These are phyloP conservation scores for Chionodraco myersi DNA, from an alignment of 2,113 vertebrate species.

Conservation along the genomic window DNA sequence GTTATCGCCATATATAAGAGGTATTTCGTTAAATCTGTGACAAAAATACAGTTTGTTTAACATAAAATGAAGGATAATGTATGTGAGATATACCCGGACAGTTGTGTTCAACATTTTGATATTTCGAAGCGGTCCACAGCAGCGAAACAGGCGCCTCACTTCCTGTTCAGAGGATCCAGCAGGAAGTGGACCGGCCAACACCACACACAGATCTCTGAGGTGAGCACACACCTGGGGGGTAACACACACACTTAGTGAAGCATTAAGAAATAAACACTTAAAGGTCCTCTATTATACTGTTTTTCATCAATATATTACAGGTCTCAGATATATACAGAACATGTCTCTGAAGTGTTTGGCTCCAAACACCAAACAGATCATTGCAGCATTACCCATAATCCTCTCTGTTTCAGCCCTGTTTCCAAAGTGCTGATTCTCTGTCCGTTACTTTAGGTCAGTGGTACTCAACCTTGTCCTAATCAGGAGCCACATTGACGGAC, in stretches of 20 bases:
- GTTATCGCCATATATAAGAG: background rate
- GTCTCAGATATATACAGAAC: too few relatives aligned
- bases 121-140: constrained; percentile 84
- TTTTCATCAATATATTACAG: too few relatives aligned
- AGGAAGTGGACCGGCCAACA: constrained; percentile 89
- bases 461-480: too few relatives aligned
- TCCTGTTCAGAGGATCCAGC: constrained; percentile 73
- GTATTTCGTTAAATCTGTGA: background rate
- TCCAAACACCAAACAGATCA: too few relatives aligned
- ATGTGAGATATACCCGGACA: constrained; percentile 72
- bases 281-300: too few relatives aligned
- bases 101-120: constrained; percentile 82
- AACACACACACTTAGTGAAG: background rate
- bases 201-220: constrained; percentile 86
- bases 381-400: too few relatives aligned
- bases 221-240: constrained; percentile 76
- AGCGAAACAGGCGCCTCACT: constrained; percentile 83
- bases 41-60: background rate
- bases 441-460: too few relatives aligned
- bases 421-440: too few relatives aligned
- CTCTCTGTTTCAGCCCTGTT: too few relatives aligned
- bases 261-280: constrained; percentile 2
- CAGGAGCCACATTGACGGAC: too few relatives aligned
- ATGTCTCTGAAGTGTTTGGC: too few relatives aligned
- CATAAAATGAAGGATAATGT: background rate